phyloP scores from a whole-genome alignment of 2,797 vertebrate genomes.

The Rhinophrynus dorsalis region DNA sequence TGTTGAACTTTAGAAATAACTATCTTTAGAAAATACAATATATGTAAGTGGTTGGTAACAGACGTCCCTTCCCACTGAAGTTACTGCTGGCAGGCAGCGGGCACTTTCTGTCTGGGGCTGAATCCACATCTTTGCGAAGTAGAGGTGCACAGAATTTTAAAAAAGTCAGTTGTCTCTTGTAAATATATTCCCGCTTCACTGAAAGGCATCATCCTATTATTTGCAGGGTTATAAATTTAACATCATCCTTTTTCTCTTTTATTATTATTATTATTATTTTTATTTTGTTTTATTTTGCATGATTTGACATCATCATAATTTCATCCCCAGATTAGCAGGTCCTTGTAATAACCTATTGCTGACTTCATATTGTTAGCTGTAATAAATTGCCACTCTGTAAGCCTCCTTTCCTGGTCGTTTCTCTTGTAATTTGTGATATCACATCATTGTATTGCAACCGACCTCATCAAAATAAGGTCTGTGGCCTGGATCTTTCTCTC shows the following conservation, averaged over 20 bases:
- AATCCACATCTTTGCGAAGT: constrained; percentile 4
- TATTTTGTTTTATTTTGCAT: constrained; percentile 35
- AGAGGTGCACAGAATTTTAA: constrained; percentile 19
- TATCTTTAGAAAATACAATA: constrained; percentile 31
- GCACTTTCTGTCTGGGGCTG: neutral
- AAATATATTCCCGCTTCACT: constrained; percentile 41
- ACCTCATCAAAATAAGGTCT: too few species aligned
- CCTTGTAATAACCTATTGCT: constrained; percentile 27
- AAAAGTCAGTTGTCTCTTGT: constrained; percentile 33
- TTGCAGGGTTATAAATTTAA: constrained; percentile 34
- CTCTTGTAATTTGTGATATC: too few species aligned
- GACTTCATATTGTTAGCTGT: constrained; percentile 39
- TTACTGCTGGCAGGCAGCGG: neutral
- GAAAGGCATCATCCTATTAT: constrained; percentile 33
- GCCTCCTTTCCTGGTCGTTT: neutral
- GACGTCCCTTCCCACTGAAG: neutral
- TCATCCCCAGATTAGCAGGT: constrained; percentile 10
- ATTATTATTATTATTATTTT: constrained; percentile 25
- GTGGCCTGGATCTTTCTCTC: too few species aligned
- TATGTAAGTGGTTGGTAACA: constrained; percentile 31
- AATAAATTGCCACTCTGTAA: constrained; percentile 44
- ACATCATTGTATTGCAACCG: too few species aligned
- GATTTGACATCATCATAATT: constrained; percentile 13
- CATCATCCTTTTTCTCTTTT: constrained; percentile 1
- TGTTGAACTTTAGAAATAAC: constrained; percentile 34